phyloP scores from a whole-genome alignment of 1,140 invertebrate species.

The Trichonephila clavipes region DNA sequence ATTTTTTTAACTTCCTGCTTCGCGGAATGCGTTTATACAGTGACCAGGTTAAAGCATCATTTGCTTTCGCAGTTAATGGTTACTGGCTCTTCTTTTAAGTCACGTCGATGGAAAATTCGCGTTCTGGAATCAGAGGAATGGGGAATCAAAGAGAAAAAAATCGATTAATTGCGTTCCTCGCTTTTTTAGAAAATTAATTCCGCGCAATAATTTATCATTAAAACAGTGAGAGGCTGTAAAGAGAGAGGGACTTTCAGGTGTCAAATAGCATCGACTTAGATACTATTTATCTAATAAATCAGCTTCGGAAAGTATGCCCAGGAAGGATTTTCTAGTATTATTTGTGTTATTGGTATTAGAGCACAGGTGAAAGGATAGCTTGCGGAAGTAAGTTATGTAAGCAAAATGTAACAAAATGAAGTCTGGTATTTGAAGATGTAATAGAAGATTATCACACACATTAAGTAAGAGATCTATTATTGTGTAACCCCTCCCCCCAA shows the following conservation, averaged over 20 bases:
- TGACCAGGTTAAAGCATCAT: constrained; percentile 59
- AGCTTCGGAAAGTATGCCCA: not conserved
- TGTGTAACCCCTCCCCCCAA: not conserved
- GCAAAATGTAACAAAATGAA: not conserved
- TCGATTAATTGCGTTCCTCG: constrained; percentile 57
- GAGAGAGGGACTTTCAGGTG: constrained; percentile 27
- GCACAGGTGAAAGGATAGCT: constrained; percentile 6
- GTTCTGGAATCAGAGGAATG: constrained; percentile 46
- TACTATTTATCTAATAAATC: constrained; percentile 56
- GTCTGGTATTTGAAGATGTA: not conserved
- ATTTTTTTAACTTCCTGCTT: not conserved
- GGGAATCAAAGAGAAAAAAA: constrained; percentile 51
- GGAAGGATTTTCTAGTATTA: not conserved
- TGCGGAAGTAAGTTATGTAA: not conserved
- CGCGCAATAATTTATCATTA: constrained; percentile 58
- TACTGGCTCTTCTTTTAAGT: constrained; percentile 34
- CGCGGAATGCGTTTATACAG: constrained; percentile 10
- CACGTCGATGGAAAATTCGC: not conserved
- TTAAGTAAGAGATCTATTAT: not conserved
- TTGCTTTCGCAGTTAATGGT: constrained; percentile 51
- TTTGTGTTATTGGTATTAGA: not conserved
- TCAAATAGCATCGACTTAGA: constrained; percentile 38
- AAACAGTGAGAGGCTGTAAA: constrained; percentile 17
- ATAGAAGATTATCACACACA: not conserved
- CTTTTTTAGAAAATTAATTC: constrained; percentile 57